Evolutionary conservation across 2,113 vertebrate genomes (phyloP).

Genomic region (Ibidorhyncha struthersii): DNA sequence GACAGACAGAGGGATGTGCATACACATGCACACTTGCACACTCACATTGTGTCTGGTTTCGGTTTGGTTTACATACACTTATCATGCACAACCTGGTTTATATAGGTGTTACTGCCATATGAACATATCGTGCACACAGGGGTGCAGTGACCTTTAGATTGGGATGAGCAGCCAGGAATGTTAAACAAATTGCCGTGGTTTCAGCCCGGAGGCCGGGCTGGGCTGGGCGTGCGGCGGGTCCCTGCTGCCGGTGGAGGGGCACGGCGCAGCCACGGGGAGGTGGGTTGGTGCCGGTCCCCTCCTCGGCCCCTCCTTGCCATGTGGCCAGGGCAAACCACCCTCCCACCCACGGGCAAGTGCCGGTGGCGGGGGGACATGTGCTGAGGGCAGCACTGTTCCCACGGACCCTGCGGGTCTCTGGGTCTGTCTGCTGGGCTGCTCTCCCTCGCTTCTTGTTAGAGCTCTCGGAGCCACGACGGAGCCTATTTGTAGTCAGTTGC

Average conservation of each 20-base stretch:
- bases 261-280: accelerated
- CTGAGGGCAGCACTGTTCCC: neutral
- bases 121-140: neutral
- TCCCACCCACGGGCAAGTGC: neutral
- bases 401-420: accelerated
- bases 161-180: slow-evolving; percentile 56
- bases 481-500: neutral
- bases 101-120: neutral
- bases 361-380: accelerated
- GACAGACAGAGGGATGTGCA: neutral
- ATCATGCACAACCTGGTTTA: neutral
- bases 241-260: accelerated
- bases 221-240: neutral
- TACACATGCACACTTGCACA: accelerated
- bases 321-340: neutral
- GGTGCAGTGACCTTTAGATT: slow-evolving; percentile 51
- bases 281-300: neutral
- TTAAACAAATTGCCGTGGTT: slow-evolving; percentile 1
- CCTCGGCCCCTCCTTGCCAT: accelerated
- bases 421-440: neutral
- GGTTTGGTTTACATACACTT: neutral
- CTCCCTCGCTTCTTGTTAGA: neutral
- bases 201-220: neutral
- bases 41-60: neutral
- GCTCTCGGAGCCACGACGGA: neutral